A percentile compares a stretch with the other conserved stretches of the same genome.
Evolutionary conservation across 2,797 vertebrate genomes (phyloP).

Genomic region (Eulemur coronatus): DNA sequence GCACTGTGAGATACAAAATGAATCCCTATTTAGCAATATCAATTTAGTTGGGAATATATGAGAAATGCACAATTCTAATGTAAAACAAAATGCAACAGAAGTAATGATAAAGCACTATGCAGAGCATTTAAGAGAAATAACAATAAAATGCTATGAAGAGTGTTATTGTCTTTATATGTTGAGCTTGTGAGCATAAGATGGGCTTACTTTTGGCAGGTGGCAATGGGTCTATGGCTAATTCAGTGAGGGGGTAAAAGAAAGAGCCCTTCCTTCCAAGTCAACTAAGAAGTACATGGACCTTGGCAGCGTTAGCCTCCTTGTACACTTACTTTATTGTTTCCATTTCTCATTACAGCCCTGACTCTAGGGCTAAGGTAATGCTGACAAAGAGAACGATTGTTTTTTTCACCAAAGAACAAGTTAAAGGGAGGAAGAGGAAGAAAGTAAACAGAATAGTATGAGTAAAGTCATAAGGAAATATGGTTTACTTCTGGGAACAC

Average conservation of each 20-base stretch:
- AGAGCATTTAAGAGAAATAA: neutral
- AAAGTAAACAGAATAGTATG: neutral
- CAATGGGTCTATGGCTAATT: neutral
- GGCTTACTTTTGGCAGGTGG: neutral
- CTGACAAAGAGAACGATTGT: neutral
- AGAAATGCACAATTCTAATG: neutral
- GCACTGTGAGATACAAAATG: neutral
- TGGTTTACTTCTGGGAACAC: neutral
- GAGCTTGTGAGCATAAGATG: neutral
- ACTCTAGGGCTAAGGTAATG: constrained; percentile 6
- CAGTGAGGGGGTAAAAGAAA: neutral
- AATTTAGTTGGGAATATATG: neutral
- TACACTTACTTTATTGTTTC: constrained; percentile 2
- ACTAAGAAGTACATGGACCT: neutral
- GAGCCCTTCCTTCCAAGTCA: neutral
- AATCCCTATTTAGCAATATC: neutral
- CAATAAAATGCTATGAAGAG: neutral
- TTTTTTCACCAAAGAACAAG: neutral
- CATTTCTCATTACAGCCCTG: neutral
- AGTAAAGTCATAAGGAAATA: constrained; percentile 13
- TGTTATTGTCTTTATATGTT: neutral
- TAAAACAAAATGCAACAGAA: constrained; percentile 20
- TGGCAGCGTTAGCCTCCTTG: neutral
- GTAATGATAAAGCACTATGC: neutral
- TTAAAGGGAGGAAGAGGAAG: neutral